phyloP scores from a whole-genome alignment of 2,888 invertebrate genomes.

The Campoplex capitator region DNA sequence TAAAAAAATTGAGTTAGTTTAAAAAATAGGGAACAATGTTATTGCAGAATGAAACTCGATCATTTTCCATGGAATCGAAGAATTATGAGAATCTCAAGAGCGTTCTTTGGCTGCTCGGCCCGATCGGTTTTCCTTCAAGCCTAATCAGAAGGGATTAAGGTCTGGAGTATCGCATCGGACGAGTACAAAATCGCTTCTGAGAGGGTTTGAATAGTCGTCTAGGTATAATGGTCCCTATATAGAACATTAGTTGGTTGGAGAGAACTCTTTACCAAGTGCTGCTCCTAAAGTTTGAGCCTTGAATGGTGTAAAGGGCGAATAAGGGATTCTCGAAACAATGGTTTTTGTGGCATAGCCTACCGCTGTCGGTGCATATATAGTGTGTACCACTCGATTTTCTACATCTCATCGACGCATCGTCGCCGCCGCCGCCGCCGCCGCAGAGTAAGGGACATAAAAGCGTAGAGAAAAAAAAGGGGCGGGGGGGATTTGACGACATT shows the following conservation, averaged over 20 bases:
- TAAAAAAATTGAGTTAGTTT: not conserved
- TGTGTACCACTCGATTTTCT: constrained; percentile 67
- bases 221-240: constrained; percentile 30
- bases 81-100: not conserved
- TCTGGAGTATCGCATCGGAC: constrained; percentile 50
- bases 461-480: not conserved
- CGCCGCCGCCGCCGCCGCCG: constrained; percentile 26
- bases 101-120: not conserved
- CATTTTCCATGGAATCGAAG: not conserved
- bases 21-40: not conserved
- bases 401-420: constrained; percentile 64
- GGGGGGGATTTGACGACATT: not conserved
- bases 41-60: not conserved
- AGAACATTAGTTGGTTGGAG: constrained; percentile 48
- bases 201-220: constrained; percentile 41
- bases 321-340: constrained; percentile 77
- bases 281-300: constrained; percentile 27
- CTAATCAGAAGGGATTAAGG: constrained; percentile 58
- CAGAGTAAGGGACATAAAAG: not conserved
- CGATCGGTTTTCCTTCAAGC: constrained; percentile 3
- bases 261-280: constrained; percentile 49
- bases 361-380: constrained; percentile 27
- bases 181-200: constrained; percentile 34
- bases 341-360: constrained; percentile 70
- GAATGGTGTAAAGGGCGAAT: constrained; percentile 53